A percentile compares a stretch with the other conserved stretches of the same genome.
Evolutionary conservation across 2,888 invertebrate genomes (phyloP).

Genomic region (Augochlorella aurata): DNA sequence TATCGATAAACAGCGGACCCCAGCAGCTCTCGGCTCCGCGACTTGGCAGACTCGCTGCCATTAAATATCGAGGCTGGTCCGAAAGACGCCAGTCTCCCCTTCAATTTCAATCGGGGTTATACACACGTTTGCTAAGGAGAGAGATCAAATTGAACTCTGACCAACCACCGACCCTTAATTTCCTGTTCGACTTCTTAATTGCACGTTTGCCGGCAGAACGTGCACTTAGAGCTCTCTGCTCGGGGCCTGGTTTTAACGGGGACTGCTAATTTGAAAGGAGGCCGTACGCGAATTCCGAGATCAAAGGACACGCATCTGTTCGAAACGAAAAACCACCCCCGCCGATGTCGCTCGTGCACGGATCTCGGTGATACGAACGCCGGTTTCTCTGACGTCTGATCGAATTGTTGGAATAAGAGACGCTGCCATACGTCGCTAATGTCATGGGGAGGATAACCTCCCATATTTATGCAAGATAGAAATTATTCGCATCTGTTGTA

Average conservation of each 20-base stretch:
- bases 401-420: no score
- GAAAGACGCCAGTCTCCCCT: slow-evolving; percentile 40
- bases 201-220: slow-evolving; percentile 57
- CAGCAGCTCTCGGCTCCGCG: neutral
- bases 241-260: slow-evolving; percentile 34
- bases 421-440: neutral
- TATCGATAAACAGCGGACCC: slow-evolving; percentile 19
- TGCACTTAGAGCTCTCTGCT: slow-evolving; percentile 47
- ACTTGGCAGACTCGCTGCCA: neutral
- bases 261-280: slow-evolving; percentile 61
- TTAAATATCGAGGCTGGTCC: neutral
- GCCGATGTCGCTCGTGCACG: slow-evolving; percentile 36
- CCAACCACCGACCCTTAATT: slow-evolving; percentile 65
- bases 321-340: slow-evolving; percentile 46
- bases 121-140: slow-evolving; percentile 16
- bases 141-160: slow-evolving; percentile 65
- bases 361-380: neutral
- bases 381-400: slow-evolving; percentile 16
- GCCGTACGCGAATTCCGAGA: slow-evolving; percentile 54
- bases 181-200: slow-evolving; percentile 69
- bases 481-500: no score
- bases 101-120: slow-evolving; percentile 54
- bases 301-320: slow-evolving; percentile 65
- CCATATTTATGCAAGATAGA: no score
- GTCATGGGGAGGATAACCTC: no score